Percentiles rank a stretch among this genome's conserved stretches.
Evolutionary conservation across 2,797 vertebrate genomes (phyloP).

Genomic region (Anguilla obscura): DNA sequence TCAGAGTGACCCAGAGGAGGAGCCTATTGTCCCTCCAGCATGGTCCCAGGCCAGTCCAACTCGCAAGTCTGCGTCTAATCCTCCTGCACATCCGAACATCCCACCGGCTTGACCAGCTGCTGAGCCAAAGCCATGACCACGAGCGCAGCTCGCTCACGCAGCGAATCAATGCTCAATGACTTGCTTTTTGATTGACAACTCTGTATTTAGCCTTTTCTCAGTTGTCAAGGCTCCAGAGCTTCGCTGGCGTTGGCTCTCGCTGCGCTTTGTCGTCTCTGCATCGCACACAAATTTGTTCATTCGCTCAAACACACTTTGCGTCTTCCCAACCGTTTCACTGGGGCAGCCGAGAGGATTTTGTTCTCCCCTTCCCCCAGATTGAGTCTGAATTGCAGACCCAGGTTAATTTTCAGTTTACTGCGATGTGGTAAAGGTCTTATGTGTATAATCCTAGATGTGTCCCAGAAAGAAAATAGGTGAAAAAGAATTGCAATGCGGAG

Average conservation of each 20-base stretch:
- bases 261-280: not conserved
- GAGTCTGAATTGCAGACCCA: constrained; percentile 47
- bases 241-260: constrained; percentile 59
- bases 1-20: constrained; percentile 62
- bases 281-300: not conserved
- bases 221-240: constrained; percentile 52
- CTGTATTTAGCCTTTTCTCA: constrained; percentile 50
- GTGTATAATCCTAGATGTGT: constrained; percentile 5
- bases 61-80: constrained; percentile 55
- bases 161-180: constrained; percentile 41
- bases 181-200: constrained; percentile 50
- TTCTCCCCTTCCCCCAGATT: not conserved
- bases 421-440: constrained; percentile 26
- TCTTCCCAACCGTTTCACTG: not conserved
- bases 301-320: constrained; percentile 4
- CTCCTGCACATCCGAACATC: constrained; percentile 51
- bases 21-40: constrained; percentile 67
- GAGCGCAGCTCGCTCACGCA: constrained; percentile 44
- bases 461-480: constrained; percentile 27
- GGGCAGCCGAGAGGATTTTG: not conserved
- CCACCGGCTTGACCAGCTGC: constrained; percentile 53
- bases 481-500: not conserved
- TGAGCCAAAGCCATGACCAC: constrained; percentile 52
- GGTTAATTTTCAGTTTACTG: constrained; percentile 41
- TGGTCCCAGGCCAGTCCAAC: constrained; percentile 54